phyloP scores from a whole-genome alignment of 2,888 invertebrate species.

The Rhopalosiphum nymphaeae region DNA sequence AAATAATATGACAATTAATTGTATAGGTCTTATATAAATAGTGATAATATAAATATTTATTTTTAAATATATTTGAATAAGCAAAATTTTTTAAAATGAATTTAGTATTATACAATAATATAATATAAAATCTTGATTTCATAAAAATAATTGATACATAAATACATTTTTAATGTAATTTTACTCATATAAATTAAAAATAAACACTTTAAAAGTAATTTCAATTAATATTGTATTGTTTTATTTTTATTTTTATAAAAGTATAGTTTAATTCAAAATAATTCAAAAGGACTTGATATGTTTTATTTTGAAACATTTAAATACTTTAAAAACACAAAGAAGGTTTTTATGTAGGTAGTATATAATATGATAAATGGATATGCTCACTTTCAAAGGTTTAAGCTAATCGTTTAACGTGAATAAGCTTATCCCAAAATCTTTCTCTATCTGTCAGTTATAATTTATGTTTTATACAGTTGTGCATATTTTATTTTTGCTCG shows the following conservation, averaged over 20 bases:
- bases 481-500: constrained; percentile 34
- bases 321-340: constrained; percentile 32
- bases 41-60: neutral
- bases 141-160: neutral
- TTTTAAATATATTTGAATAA: neutral
- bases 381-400: constrained; percentile 38
- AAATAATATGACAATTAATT: neutral
- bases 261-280: neutral
- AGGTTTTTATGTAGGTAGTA: constrained; percentile 20
- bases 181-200: neutral
- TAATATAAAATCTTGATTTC: neutral
- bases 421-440: constrained; percentile 49
- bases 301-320: neutral
- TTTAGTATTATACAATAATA: neutral
- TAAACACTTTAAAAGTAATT: neutral
- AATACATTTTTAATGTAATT: neutral
- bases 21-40: neutral
- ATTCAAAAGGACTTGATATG: neutral
- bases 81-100: neutral
- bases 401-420: constrained; percentile 48
- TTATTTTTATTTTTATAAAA: neutral
- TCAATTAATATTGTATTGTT: neutral
- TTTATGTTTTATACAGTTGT: constrained; percentile 17
- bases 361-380: constrained; percentile 36
- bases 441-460: constrained; percentile 45